phyloP scores from a whole-genome alignment of 1,140 invertebrate genomes.

The Brachionus asplanchnoidis region DNA sequence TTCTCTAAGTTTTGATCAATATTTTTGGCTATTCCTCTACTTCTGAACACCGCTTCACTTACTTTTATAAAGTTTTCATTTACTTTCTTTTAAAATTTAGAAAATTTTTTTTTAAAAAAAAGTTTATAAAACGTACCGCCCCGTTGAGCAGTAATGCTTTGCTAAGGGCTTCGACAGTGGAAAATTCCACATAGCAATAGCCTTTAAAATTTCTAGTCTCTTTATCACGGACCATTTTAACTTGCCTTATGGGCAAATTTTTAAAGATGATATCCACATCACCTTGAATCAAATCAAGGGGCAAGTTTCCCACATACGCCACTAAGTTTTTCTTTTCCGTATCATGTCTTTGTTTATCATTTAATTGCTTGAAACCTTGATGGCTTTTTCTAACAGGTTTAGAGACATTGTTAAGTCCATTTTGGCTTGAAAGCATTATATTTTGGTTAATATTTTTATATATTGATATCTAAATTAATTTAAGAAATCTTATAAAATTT shows the following conservation, averaged over 20 bases:
- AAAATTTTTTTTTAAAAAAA: background rate
- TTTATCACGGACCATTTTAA: conserved; percentile 33
- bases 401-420: background rate
- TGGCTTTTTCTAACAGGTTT: background rate
- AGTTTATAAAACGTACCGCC: background rate
- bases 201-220: conserved; percentile 26
- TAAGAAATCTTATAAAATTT: too few relatives aligned
- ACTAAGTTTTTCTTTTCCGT: background rate
- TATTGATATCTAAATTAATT: background rate
- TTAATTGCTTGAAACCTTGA: background rate
- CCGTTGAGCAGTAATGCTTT: conserved; percentile 28
- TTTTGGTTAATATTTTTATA: background rate
- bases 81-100: background rate
- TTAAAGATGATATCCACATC: conserved; percentile 20
- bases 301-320: conserved; percentile 16
- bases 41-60: background rate
- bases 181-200: conserved; percentile 39
- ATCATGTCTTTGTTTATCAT: background rate
- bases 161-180: background rate
- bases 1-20: background rate
- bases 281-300: background rate
- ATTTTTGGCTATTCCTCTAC: background rate
- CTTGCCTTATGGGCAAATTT: conserved; percentile 9
- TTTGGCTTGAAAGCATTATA: background rate
- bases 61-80: conserved; percentile 33